Base-by-base conservation (phyloP, 2,888 invertebrate genomes). In the Agriopis aurantiaria region DNA sequence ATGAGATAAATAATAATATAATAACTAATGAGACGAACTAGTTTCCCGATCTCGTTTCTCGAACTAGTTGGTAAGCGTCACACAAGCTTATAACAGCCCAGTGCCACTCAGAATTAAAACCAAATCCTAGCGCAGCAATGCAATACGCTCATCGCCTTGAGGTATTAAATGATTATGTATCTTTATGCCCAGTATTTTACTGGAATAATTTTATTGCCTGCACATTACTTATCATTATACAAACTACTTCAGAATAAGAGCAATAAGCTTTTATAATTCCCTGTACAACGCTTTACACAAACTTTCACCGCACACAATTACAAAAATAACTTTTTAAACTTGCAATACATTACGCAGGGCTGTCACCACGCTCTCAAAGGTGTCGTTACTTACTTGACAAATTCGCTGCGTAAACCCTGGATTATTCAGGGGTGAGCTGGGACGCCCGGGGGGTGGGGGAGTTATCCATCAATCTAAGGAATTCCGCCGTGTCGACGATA, bases 391-490 rank as follows among this genome's bases (percentile, higher is more conserved):
- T 67, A 72, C 75, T 81, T 86, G 90, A 90, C 90, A 88, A 88
- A 88, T 89, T 84, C 81, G 75, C 81, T 82, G 71, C 80, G 84
- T 85, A 85, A 84, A 74, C 82, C 78, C 75, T 78, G 85, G 85
- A 86, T 86, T 86, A 89, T 85, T 85, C 80, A 76, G 73, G 72
- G 71, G 68, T 10, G 40, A 49, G 41, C 14, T 14, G 60, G 60
- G 60, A 12, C 8, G 14, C 60, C 41, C 65, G 69, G 75, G 79
- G 65, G 58, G 66, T 60, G 55, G 40, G 65, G 62, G 65, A 23
- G 71, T 80, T 76, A 84, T 86, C 86, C 84, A 90, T 90, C 88
- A 90, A 89, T 88, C 89, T 84, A 81, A 72, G 71, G 81, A 80
- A 82, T 80, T 82, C 78, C 78, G 75, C 77, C 77, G 77, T 78